A percentile compares a stretch with the other conserved stretches of the same genome.
Conservation (phyloP, 2,113 vertebrate genomes). For the Hippocampus barbouri region DNA sequence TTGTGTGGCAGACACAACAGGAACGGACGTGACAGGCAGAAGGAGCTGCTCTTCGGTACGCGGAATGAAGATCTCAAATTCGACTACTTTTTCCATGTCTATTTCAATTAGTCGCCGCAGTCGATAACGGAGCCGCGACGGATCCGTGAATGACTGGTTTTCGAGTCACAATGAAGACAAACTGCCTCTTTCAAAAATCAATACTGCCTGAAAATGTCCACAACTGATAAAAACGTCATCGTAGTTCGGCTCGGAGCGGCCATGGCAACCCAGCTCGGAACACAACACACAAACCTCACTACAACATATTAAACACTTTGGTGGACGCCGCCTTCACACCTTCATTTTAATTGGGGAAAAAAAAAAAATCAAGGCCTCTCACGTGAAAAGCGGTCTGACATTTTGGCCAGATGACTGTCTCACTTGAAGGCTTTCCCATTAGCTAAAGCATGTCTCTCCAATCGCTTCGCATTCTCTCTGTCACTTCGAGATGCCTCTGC, state of each 20-base stretch:
- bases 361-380: constrained; percentile 28
- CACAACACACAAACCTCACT: constrained; percentile 10
- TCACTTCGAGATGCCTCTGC: constrained; percentile 18
- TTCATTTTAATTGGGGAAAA: constrained; percentile 58
- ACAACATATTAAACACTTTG: constrained; percentile 57
- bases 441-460: constrained; percentile 34
- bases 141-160: constrained; percentile 35
- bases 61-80: constrained; percentile 14
- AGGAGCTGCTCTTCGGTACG: constrained; percentile 21
- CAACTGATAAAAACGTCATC: constrained; percentile 54
- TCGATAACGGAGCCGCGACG: constrained; percentile 18
- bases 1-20: constrained; percentile 6
- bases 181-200: constrained; percentile 31
- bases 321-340: constrained; percentile 36
- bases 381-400: constrained; percentile 47
- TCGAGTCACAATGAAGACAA: constrained; percentile 49
- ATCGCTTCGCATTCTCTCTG: constrained; percentile 22
- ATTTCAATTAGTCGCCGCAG: constrained; percentile 29
- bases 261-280: background rate
- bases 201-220: constrained; percentile 41
- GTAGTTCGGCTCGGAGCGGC: constrained; percentile 1
- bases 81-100: constrained; percentile 21
- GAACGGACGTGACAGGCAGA: background rate
- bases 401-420: constrained; percentile 59
- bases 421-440: constrained; percentile 54